phyloP scores from a whole-genome alignment of 1,140 invertebrate genomes.

The Sinella curviseta region DNA sequence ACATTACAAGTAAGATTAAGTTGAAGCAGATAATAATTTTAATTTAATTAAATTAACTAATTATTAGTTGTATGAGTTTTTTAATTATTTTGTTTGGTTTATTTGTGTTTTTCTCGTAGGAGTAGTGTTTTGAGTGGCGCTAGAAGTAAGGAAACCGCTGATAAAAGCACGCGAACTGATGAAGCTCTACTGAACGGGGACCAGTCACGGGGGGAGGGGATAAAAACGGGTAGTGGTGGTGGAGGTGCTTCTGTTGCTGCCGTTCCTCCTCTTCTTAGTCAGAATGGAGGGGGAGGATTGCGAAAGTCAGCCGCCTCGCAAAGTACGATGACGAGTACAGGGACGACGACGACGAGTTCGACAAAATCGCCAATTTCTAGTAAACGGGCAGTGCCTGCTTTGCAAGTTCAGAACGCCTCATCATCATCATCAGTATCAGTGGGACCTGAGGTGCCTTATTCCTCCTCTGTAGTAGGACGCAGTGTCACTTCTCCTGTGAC shows the following conservation, averaged over 20 bases:
- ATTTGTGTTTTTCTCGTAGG: conserved; percentile 29
- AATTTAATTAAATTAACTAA: not conserved
- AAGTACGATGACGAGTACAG: not conserved
- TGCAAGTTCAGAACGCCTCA: conserved; percentile 36
- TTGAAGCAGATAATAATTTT: not conserved
- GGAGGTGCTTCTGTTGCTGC: not conserved
- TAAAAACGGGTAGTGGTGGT: not conserved
- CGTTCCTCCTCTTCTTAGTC: not conserved
- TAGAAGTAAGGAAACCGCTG: conserved; percentile 54
- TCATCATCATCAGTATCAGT: conserved; percentile 33
- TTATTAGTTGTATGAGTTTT: not conserved
- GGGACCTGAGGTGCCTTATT: conserved; percentile 47
- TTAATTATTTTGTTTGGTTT: conserved; percentile 17
- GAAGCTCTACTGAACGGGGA: conserved; percentile 43
- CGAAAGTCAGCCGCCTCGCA: conserved; percentile 11
- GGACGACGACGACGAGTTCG: too few species aligned
- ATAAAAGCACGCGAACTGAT: conserved; percentile 61
- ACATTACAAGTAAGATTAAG: conserved; percentile 30
- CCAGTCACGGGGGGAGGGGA: conserved; percentile 26
- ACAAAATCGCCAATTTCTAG: conserved; percentile 36
- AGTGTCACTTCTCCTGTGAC: conserved; percentile 41
- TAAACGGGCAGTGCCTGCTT: conserved; percentile 44
- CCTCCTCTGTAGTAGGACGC: too few species aligned
- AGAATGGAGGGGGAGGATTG: conserved; percentile 45
- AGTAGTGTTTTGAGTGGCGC: conserved; percentile 11